Percentiles rank a stretch among this genome's conserved stretches.
Conservation (phyloP, 2,888 invertebrate species). For the Drosophila leonis region DNA sequence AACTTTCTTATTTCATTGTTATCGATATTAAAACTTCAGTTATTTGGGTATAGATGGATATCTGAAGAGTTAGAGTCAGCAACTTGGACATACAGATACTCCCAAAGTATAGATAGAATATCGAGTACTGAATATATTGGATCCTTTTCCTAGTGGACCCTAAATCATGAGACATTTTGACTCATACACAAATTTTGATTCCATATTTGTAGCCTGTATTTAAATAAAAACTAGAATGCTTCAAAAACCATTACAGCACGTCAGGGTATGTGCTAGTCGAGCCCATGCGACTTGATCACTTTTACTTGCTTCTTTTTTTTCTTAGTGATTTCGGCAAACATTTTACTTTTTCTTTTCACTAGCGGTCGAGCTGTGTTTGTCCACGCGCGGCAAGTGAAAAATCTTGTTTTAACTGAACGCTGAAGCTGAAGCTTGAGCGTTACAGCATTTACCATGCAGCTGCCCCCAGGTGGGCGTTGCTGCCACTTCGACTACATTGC, state of each 20-base stretch:
- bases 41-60: too few species aligned
- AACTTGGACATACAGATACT: background rate
- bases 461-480: slow-evolving; percentile 40
- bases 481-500: slow-evolving; percentile 34
- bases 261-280: background rate
- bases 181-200: background rate
- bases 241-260: background rate
- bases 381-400: slow-evolving; percentile 55
- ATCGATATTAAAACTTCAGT: background rate
- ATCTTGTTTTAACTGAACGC: slow-evolving; percentile 60
- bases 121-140: too few species aligned
- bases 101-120: background rate
- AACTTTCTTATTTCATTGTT: background rate
- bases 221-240: background rate
- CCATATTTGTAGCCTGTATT: background rate
- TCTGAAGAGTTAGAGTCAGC: too few species aligned
- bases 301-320: slow-evolving; percentile 7
- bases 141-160: too few species aligned
- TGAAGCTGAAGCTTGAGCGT: slow-evolving; percentile 31
- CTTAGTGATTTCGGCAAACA: slow-evolving; percentile 64
- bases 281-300: background rate
- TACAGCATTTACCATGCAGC: slow-evolving; percentile 45
- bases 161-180: too few species aligned
- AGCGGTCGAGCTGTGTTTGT: slow-evolving; percentile 24
- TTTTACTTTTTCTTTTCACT: slow-evolving; percentile 75